Conservation (phyloP, 92 coral and sea anemone genomes). For the Paramuricea clavata region DNA sequence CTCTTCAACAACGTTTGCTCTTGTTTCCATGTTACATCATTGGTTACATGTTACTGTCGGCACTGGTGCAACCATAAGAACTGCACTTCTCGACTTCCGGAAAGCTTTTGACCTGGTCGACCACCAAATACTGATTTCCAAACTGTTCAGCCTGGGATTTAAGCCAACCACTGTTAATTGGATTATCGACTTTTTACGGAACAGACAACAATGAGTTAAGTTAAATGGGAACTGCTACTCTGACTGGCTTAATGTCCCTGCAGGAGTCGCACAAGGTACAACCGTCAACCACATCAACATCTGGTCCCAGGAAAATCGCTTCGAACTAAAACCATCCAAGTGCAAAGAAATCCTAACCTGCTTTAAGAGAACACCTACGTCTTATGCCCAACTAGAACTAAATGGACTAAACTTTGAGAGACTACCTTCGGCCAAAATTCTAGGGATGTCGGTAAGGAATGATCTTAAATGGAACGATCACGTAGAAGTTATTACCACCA, state of each 20-base stretch:
- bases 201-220: conserved; percentile 62
- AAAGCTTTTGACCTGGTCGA: conserved; percentile 68
- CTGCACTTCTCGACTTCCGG: conserved; percentile 45
- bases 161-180: conserved; percentile 50
- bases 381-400: conserved; percentile 8
- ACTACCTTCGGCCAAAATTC: conserved; percentile 63
- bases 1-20: conserved; percentile 62
- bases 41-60: conserved; percentile 44
- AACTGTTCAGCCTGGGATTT: conserved; percentile 38
- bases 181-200: conserved; percentile 60
- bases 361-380: conserved; percentile 52
- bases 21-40: conserved; percentile 45
- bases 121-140: conserved; percentile 45
- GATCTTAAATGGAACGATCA: conserved; percentile 4
- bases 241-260: conserved; percentile 56
- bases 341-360: conserved; percentile 64
- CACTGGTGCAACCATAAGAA: conserved; percentile 54
- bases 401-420: conserved; percentile 58
- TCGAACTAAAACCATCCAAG: conserved; percentile 62
- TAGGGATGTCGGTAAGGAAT: conserved; percentile 38
- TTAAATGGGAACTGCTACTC: conserved; percentile 42
- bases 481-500: not conserved
- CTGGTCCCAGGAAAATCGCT: conserved; percentile 65
- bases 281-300: conserved; percentile 47
- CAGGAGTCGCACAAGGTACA: conserved; percentile 71